A percentile compares a stretch with the other conserved stretches of the same genome.
phyloP scores from a whole-genome alignment of 2,797 vertebrate species.

The Ctenochaetus hawaiiensis region DNA sequence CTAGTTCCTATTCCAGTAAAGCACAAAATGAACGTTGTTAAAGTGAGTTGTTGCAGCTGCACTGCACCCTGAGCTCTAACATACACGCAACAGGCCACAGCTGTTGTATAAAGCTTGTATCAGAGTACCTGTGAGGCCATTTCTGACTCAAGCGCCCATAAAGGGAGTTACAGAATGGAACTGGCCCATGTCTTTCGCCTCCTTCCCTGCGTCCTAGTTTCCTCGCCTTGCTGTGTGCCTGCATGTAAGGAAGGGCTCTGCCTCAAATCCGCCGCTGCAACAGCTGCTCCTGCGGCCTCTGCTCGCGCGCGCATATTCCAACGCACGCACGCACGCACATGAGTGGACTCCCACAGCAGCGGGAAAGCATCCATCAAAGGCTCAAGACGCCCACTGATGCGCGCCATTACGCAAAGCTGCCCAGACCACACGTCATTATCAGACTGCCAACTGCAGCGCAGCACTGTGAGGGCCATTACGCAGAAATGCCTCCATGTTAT shows the following conservation, averaged over 20 bases:
- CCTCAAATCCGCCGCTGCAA: slow-evolving; percentile 70
- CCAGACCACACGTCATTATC: slow-evolving; percentile 31
- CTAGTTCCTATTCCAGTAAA: slow-evolving; percentile 34
- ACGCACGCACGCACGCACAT: slow-evolving; percentile 3
- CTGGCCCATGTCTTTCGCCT: slow-evolving; percentile 2
- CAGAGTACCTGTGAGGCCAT: slow-evolving; percentile 10
- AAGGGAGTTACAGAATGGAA: slow-evolving; percentile 25
- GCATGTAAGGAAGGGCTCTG: slow-evolving; percentile 37
- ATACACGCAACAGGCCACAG: slow-evolving; percentile 26
- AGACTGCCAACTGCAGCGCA: neutral
- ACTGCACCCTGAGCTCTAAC: neutral
- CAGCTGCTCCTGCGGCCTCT: slow-evolving; percentile 66
- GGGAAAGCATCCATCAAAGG: slow-evolving; percentile 36
- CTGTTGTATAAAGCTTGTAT: slow-evolving; percentile 20
- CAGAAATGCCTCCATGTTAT: neutral
- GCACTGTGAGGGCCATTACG: neutral
- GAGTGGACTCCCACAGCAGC: slow-evolving; percentile 33
- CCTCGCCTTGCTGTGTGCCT: slow-evolving; percentile 30
- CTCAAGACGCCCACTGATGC: slow-evolving; percentile 52
- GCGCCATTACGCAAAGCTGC: slow-evolving; percentile 66
- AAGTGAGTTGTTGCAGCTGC: slow-evolving; percentile 53
- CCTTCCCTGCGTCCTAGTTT: slow-evolving; percentile 42
- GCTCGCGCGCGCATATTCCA: slow-evolving; percentile 5
- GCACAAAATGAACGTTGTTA: slow-evolving; percentile 35
- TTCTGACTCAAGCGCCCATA: slow-evolving; percentile 36